These are phyloP conservation scores for Teleopsis dalmanni DNA, from an alignment of 1,140 invertebrate species.

Conservation along the genomic window DNA sequence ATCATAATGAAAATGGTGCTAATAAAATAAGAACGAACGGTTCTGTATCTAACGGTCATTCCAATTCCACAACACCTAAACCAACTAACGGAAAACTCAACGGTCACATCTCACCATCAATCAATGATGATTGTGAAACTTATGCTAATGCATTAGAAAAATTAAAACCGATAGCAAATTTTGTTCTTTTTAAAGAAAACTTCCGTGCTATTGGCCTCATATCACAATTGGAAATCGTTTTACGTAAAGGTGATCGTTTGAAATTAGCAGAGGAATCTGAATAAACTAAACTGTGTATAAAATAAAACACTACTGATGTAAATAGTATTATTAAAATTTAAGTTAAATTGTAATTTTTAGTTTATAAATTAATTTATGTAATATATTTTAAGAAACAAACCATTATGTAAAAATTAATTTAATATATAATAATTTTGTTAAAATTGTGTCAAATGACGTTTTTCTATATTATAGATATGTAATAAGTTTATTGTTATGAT, in stretches of 20 bases:
- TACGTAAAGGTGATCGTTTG: slow-evolving; percentile 33
- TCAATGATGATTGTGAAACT: slow-evolving; percentile 24
- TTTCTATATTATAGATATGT: no score
- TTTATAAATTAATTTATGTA: no score
- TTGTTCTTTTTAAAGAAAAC: slow-evolving; percentile 39
- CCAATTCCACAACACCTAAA: not conserved
- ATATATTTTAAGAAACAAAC: no score
- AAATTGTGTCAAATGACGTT: no score
- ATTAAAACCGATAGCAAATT: slow-evolving; percentile 36
- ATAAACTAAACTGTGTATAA: not conserved
- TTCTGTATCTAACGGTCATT: not conserved
- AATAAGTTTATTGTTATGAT: no score
- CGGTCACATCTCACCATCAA: slow-evolving; percentile 23
- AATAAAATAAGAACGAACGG: not conserved
- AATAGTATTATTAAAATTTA: no score
- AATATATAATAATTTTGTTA: no score
- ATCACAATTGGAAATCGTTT: slow-evolving; percentile 32
- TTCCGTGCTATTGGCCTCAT: slow-evolving; percentile 38
- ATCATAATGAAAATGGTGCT: slow-evolving; percentile 6
- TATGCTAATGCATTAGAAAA: slow-evolving; percentile 35
- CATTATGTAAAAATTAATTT: no score
- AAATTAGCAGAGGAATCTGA: slow-evolving; percentile 21
- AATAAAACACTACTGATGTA: no score
- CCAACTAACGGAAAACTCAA: slow-evolving; percentile 12
- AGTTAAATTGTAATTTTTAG: no score